A percentile compares a stretch with the other conserved stretches of the same genome.
Conservation (phyloP, 2,113 vertebrate species). For the Petroica traversi region DNA sequence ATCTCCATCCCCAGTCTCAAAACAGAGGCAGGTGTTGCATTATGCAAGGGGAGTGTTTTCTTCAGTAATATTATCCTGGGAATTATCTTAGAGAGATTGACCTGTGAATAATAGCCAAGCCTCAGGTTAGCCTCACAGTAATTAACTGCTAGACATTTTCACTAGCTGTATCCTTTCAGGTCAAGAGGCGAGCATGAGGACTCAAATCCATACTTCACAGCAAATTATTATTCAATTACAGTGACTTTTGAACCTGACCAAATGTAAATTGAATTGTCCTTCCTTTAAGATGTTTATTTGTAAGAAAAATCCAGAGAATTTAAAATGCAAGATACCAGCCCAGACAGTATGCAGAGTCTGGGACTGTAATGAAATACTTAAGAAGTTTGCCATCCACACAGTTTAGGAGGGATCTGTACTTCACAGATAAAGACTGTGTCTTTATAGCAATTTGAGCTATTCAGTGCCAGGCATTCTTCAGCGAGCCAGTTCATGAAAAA, state of each 20-base stretch:
- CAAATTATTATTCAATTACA: conserved; percentile 54
- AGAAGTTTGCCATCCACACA: not conserved
- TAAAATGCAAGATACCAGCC: not conserved
- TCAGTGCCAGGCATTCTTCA: not conserved
- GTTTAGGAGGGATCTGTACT: not conserved
- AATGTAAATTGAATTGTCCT: conserved; percentile 31
- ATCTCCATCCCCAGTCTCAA: not conserved
- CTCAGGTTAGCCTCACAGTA: conserved; percentile 73
- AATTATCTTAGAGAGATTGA: conserved; percentile 77
- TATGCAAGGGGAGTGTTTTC: conserved; percentile 53
- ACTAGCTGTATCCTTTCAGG: conserved; percentile 63
- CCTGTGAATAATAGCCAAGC: conserved; percentile 79
- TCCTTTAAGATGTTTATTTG: not conserved
- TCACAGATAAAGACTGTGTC: not conserved
- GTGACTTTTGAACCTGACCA: not conserved
- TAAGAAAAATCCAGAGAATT: not conserved
- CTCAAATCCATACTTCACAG: not conserved
- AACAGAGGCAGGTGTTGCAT: conserved; percentile 7
- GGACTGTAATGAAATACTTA: not conserved
- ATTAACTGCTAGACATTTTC: conserved; percentile 72
- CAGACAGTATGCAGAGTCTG: not conserved
- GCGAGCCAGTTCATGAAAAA: not conserved
- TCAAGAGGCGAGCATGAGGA: conserved; percentile 50
- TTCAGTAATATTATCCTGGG: conserved; percentile 68
- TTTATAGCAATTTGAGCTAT: not conserved